A percentile compares a stretch with the other conserved stretches of the same genome.
phyloP scores from a whole-genome alignment of 2,113 vertebrate species.

The Callipepla californica region DNA sequence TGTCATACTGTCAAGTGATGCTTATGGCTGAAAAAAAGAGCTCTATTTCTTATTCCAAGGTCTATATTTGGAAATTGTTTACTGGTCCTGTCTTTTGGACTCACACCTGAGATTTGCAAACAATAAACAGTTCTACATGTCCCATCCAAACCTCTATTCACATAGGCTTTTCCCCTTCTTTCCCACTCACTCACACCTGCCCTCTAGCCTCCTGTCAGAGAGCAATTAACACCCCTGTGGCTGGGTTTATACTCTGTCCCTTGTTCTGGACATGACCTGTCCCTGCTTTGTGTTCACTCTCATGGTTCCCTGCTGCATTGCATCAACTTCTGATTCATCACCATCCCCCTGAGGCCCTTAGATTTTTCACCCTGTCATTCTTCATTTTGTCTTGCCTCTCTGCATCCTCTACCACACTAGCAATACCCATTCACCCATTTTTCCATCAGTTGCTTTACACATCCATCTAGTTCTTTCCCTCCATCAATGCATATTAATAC shows the following conservation, averaged over 20 bases:
- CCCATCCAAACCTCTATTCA: neutral
- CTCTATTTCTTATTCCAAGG: neutral
- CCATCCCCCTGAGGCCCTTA: neutral
- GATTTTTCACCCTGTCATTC: neutral
- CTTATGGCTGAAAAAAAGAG: neutral
- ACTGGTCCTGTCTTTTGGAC: neutral
- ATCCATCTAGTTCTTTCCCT: neutral
- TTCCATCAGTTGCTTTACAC: neutral
- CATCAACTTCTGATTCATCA: neutral
- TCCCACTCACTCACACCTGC: neutral
- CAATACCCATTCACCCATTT: neutral
- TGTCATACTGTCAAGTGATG: neutral
- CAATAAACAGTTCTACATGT: neutral
- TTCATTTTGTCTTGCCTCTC: neutral
- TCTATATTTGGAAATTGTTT: neutral
- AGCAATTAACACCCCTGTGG: neutral
- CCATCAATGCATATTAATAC: no score
- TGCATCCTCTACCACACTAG: neutral
- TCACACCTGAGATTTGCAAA: neutral
- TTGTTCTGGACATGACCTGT: neutral
- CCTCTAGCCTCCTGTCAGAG: neutral
- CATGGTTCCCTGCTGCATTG: neutral
- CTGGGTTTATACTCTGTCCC: neutral
- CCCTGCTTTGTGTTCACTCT: neutral
- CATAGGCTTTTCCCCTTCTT: fast-evolving